Percentiles rank a stretch among this genome's conserved stretches.
Evolutionary conservation across 2,797 vertebrate species (phyloP).

Genomic region (Halcyon leucocephala): DNA sequence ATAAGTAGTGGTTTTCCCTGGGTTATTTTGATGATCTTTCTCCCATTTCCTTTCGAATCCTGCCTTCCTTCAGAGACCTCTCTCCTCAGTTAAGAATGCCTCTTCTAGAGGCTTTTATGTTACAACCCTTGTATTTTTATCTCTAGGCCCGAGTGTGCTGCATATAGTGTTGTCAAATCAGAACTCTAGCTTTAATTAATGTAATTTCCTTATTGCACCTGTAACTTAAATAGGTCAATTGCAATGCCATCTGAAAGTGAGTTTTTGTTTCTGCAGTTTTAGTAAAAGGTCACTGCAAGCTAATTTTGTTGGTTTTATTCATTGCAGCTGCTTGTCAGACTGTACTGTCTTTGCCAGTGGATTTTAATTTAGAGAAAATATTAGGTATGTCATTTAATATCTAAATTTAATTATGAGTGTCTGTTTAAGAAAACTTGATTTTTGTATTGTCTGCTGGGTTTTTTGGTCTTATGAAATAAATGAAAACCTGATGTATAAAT

Average conservation of each 20-base stretch:
- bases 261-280: neutral
- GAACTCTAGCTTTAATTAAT: neutral
- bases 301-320: conserved; percentile 60
- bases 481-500: neutral
- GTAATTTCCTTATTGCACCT: neutral
- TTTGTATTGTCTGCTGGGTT: neutral
- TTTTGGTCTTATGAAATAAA: neutral
- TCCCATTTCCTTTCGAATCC: neutral
- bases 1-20: neutral
- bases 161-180: neutral
- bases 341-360: conserved; percentile 89
- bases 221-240: neutral
- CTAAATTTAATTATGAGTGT: conserved; percentile 16
- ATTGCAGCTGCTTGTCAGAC: conserved; percentile 92
- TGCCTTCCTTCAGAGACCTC: neutral
- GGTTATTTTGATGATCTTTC: neutral
- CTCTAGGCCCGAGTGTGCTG: neutral
- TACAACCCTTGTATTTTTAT: neutral
- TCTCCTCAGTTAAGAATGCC: neutral
- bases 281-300: neutral
- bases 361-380: conserved; percentile 94
- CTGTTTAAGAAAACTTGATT: neutral
- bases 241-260: neutral
- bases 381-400: conserved; percentile 82
- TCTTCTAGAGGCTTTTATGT: neutral